phyloP scores from a whole-genome alignment of 2,888 invertebrate genomes.

The Macrophya annulata region DNA sequence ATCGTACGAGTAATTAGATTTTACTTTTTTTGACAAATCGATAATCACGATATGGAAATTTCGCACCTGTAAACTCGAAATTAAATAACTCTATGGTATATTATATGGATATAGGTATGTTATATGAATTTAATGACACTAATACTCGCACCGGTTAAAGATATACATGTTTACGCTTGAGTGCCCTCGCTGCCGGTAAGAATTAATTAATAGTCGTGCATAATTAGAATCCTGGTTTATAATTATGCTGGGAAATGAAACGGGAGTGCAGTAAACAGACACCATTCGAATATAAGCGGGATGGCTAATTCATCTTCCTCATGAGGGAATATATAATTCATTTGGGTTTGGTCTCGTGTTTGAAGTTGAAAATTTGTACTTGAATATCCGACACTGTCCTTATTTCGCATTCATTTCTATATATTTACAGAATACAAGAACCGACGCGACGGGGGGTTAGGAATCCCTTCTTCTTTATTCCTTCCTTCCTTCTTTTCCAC shows the following conservation, averaged over 20 bases:
- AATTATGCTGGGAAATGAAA: slow-evolving; percentile 14
- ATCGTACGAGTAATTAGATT: not conserved
- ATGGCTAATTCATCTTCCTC: slow-evolving; percentile 18
- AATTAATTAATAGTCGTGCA: slow-evolving; percentile 36
- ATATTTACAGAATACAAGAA: not conserved
- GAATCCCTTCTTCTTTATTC: not conserved
- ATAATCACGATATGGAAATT: not conserved
- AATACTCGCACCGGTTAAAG: slow-evolving; percentile 7
- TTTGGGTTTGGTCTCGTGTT: not conserved
- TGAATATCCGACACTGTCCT: not conserved
- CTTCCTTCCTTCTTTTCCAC: not conserved
- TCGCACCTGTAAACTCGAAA: not conserved
- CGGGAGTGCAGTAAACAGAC: slow-evolving; percentile 44
- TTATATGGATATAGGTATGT: not conserved
- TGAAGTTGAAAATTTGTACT: slow-evolving; percentile 38
- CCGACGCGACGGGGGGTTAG: not conserved
- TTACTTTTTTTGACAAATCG: not conserved
- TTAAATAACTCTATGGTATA: not conserved
- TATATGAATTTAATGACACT: slow-evolving; percentile 7
- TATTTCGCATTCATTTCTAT: not conserved
- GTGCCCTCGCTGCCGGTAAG: slow-evolving; percentile 27
- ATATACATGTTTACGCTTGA: slow-evolving; percentile 35
- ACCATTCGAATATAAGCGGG: slow-evolving; percentile 10
- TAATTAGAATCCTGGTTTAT: slow-evolving; percentile 23
- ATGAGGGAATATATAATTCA: slow-evolving; percentile 7